phyloP scores from a whole-genome alignment of 2,797 vertebrate species.

The Enteromius thamalakanensis region DNA sequence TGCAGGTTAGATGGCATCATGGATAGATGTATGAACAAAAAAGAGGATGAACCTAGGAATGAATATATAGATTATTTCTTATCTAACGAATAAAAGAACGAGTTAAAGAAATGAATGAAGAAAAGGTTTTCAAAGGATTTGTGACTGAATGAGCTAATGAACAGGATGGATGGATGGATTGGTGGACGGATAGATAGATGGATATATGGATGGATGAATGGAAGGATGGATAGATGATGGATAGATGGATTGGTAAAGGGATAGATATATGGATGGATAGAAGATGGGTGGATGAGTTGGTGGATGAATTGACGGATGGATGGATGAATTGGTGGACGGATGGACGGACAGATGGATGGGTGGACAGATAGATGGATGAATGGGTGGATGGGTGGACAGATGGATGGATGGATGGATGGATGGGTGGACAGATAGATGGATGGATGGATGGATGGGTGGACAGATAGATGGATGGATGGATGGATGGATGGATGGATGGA shows the following conservation, averaged over 20 bases:
- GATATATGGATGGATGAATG: background rate
- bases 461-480: background rate
- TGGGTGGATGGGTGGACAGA: background rate
- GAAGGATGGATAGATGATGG: background rate
- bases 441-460: background rate
- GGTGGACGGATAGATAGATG: background rate
- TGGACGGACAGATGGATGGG: background rate
- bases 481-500: no score
- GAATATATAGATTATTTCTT: background rate
- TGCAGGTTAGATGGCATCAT: background rate
- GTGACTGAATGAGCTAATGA: background rate
- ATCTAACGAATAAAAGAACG: background rate
- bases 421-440: background rate
- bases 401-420: no score
- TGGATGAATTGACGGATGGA: background rate
- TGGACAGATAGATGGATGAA: background rate
- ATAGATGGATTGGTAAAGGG: no score
- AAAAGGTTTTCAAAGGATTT: background rate
- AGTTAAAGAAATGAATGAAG: background rate
- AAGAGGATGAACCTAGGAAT: background rate
- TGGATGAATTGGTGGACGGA: background rate
- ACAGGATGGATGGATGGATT: background rate
- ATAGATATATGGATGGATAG: no score
- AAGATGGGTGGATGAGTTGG: no score
- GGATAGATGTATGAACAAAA: background rate